Percentiles rank a stretch among this genome's conserved stretches.
Conservation (phyloP, 2,888 invertebrate genomes). For the Chrysopilus asiliformis region DNA sequence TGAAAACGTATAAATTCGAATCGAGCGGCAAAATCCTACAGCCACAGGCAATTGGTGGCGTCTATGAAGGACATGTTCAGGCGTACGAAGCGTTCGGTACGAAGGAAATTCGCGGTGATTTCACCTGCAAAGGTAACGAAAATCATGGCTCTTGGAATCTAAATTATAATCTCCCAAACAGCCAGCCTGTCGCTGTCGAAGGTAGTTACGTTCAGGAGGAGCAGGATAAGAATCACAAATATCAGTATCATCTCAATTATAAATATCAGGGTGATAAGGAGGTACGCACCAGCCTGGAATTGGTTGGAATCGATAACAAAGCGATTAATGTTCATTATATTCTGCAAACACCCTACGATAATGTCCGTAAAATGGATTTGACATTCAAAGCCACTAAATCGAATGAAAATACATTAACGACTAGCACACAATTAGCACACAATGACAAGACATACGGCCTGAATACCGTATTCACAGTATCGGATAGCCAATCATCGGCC, state of each 20-base stretch:
- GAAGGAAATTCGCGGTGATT: slow-evolving; percentile 17
- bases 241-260: slow-evolving; percentile 21
- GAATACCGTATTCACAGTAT: slow-evolving; percentile 40
- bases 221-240: slow-evolving; percentile 18
- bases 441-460: slow-evolving; percentile 46
- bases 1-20: slow-evolving; percentile 33
- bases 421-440: slow-evolving; percentile 36
- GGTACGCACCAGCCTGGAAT: too few relatives aligned
- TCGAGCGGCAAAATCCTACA: slow-evolving; percentile 28
- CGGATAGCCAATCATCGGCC: slow-evolving; percentile 41
- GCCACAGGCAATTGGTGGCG: slow-evolving; percentile 19
- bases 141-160: slow-evolving; percentile 21
- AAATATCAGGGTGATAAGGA: too few relatives aligned
- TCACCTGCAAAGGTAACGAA: slow-evolving; percentile 19
- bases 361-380: slow-evolving; percentile 39
- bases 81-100: slow-evolving; percentile 19
- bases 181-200: slow-evolving; percentile 22
- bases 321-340: slow-evolving; percentile 37
- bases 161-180: slow-evolving; percentile 12
- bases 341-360: slow-evolving; percentile 38
- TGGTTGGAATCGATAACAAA: too few relatives aligned
- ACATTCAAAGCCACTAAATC: slow-evolving; percentile 28
- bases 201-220: slow-evolving; percentile 23
- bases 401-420: slow-evolving; percentile 33
- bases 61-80: slow-evolving; percentile 19